Evolutionary conservation across 1,140 invertebrate species (phyloP), one percentile per base, ranked within the genome.

Genomic region (Ceratosolen solmsi): DNA sequence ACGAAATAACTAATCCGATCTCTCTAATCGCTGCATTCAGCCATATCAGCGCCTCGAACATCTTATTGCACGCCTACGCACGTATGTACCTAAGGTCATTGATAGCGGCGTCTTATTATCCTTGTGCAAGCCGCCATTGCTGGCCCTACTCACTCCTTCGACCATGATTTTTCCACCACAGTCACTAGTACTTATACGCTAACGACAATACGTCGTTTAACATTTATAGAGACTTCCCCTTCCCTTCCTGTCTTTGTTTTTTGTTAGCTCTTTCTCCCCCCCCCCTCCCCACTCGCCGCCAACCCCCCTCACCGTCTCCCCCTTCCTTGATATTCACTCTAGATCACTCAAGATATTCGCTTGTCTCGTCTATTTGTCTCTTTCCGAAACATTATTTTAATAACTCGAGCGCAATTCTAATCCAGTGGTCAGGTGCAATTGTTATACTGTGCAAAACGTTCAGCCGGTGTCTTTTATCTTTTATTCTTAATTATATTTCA

Each of bases 181-280:
- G 63, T 11, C 60, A 63, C 46, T 49, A 51, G 51, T 13, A 79
- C 68, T 79, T 56, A 51, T 79, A 56, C 41, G 9, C 65, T 20
- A 25, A 5, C 41, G 7, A 30, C 60, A 11, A 56, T 36, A 49
- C n/a, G 30, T 17, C 30, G 65, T 70, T 79, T 79, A 79, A 71
- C 77, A 46, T 79, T 71, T 79, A 79, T 79, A 79, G 60, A 78
- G 46, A 25, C 15, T 2, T 72, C 4, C 2, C n/a, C 41, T 72
- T 72, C 70, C 41, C 41, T 49, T 41, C 36, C 9, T 72, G 27
- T 41, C 65, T 70, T 33, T 25, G 60, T 25, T 41, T 36, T 70
- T 33, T 25, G 60, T 25, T 30, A 30, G 5, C 41, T 0, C 22
- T 5, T 46, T 4, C n/a, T 30, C 22, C 8, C 25, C 25, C 41